A percentile compares a stretch with the other conserved stretches of the same genome.
These are phyloP conservation scores for Masnerella sp. DNA, from an alignment of 2,888 invertebrate genomes.

Conservation along the genomic window DNA sequence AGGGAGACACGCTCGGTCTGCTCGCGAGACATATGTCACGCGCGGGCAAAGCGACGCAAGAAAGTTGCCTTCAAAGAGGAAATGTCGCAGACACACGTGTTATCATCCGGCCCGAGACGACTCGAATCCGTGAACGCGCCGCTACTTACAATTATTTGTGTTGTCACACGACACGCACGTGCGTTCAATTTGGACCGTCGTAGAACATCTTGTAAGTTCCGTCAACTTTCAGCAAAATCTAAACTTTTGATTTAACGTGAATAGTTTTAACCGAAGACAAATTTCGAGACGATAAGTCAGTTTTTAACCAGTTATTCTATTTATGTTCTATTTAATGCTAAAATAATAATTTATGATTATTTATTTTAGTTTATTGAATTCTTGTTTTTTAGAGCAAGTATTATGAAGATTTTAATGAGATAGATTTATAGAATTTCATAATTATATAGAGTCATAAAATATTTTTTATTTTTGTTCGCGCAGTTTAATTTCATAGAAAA, in stretches of 20 bases:
- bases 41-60: constrained; percentile 20
- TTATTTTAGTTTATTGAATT: no score
- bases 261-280: no score
- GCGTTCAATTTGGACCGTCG: constrained; percentile 58
- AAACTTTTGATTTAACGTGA: neutral
- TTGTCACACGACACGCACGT: constrained; percentile 57
- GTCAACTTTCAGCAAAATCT: constrained; percentile 20
- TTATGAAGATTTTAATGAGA: no score
- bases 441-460: no score
- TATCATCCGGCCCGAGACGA: constrained; percentile 40
- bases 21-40: constrained; percentile 44
- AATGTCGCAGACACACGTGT: constrained; percentile 57
- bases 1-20: constrained; percentile 34
- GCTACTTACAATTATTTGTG: constrained; percentile 57
- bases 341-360: no score
- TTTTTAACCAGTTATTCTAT: no score
- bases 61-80: constrained; percentile 56
- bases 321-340: no score
- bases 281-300: no score
- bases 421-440: no score
- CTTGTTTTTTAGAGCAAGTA: no score
- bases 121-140: constrained; percentile 44
- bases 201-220: constrained; percentile 30
- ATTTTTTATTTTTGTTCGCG: no score
- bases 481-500: no score